Percentiles rank a stretch among this genome's conserved stretches.
phyloP scores from a whole-genome alignment of 2,113 vertebrate species.

The Lepisosteus osseus region DNA sequence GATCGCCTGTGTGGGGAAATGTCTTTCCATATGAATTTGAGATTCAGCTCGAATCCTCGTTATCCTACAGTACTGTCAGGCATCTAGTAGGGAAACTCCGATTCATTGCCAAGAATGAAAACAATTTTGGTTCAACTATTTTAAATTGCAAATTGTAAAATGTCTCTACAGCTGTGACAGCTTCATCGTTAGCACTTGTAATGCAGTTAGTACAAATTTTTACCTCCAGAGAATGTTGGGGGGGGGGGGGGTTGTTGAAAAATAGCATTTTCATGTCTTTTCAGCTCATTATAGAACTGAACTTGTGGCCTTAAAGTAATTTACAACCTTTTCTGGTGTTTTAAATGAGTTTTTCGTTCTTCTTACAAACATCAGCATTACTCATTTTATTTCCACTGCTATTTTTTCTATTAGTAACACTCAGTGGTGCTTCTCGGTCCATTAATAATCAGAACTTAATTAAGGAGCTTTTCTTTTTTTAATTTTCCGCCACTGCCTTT shows the following conservation, averaged over 20 bases:
- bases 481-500: too few species aligned
- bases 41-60: too few species aligned
- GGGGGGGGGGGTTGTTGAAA: conserved; percentile 23
- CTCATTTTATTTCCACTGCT: too few species aligned
- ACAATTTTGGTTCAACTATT: not conserved
- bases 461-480: too few species aligned
- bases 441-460: too few species aligned
- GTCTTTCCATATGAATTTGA: too few species aligned
- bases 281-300: conserved; percentile 36
- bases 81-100: not conserved
- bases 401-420: too few species aligned
- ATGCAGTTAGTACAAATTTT: conserved; percentile 63
- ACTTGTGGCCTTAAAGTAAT: conserved; percentile 27
- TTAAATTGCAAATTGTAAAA: not conserved
- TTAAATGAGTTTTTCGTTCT: conserved; percentile 31
- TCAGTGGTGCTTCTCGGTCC: too few species aligned
- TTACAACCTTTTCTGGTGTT: conserved; percentile 38
- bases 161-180: conserved; percentile 17
- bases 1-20: too few species aligned
- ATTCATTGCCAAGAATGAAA: not conserved
- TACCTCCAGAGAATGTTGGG: conserved; percentile 51
- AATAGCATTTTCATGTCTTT: conserved; percentile 33
- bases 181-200: conserved; percentile 58
- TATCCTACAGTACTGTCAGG: not conserved
- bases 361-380: too few species aligned